Conservation (phyloP, 2,113 vertebrate species). For the Scomber colias region DNA sequence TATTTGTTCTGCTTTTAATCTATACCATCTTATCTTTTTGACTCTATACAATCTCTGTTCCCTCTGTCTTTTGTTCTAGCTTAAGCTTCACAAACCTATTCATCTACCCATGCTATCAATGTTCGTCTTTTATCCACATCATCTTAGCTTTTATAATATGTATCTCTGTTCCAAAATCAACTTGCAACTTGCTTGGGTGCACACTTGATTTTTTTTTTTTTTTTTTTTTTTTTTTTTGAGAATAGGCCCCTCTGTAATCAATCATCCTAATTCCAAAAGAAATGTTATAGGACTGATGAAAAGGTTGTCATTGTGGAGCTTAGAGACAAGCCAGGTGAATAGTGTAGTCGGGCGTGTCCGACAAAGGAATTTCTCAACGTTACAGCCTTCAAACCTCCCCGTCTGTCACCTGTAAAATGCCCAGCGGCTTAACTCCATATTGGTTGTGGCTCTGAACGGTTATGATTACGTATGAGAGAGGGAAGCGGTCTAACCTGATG, state of each 20-base stretch:
- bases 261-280: neutral
- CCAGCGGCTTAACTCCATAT: neutral
- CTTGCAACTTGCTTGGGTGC: neutral
- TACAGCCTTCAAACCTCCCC: neutral
- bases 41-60: neutral
- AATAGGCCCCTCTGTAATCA: neutral
- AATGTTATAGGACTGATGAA: neutral
- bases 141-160: neutral
- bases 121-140: constrained; percentile 1
- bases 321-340: neutral
- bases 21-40: constrained; percentile 28
- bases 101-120: too few relatives aligned
- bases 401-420: neutral
- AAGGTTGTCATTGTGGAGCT: neutral
- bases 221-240: neutral
- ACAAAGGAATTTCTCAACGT: neutral
- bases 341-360: constrained; percentile 13
- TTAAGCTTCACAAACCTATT: neutral
- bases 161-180: neutral
- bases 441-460: neutral
- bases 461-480: neutral
- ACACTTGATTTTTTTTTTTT: neutral
- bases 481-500: constrained; percentile 54
- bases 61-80: constrained; percentile 25
- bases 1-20: constrained; percentile 43